phyloP scores from a whole-genome alignment of 2,797 vertebrate species.

The Sebastolobus altivelis region DNA sequence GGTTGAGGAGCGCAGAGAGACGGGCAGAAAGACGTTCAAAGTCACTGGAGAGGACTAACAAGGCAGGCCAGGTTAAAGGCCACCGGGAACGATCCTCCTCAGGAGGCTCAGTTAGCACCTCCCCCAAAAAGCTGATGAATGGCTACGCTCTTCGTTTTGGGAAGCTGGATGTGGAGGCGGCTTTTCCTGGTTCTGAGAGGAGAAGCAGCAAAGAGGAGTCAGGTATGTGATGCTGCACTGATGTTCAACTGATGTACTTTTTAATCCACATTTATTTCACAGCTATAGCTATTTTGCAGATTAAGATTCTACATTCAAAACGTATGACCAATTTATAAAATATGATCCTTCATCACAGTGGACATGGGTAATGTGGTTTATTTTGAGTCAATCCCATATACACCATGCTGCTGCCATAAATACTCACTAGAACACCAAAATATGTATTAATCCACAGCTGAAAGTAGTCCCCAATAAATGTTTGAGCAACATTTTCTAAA shows the following conservation, averaged over 20 bases:
- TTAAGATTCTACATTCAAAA: not conserved
- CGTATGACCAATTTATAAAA: no score
- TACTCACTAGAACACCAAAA: not conserved
- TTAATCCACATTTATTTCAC: not conserved
- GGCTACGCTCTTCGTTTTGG: conserved; percentile 82
- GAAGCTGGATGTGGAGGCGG: conserved; percentile 81
- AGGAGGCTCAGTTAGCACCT: conserved; percentile 74
- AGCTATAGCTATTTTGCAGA: not conserved
- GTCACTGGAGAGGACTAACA: conserved; percentile 86
- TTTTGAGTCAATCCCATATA: not conserved
- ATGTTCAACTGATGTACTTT: not conserved
- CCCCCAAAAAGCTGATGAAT: conserved; percentile 84
- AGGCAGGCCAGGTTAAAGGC: conserved; percentile 80
- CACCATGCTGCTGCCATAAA: not conserved
- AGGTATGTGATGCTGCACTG: conserved; percentile 73
- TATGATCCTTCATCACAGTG: not conserved
- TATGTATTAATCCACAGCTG: not conserved
- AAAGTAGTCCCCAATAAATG: not conserved
- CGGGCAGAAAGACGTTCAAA: conserved; percentile 84
- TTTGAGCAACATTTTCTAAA: not conserved
- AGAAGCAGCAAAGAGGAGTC: conserved; percentile 82
- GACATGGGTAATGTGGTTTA: not conserved
- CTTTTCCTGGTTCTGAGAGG: conserved; percentile 73
- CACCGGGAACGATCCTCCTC: conserved; percentile 82
- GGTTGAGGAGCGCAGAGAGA: conserved; percentile 69